These are phyloP conservation scores for Phocides pigmalion DNA, from an alignment of 1,140 invertebrate genomes.

Conservation along the genomic window DNA sequence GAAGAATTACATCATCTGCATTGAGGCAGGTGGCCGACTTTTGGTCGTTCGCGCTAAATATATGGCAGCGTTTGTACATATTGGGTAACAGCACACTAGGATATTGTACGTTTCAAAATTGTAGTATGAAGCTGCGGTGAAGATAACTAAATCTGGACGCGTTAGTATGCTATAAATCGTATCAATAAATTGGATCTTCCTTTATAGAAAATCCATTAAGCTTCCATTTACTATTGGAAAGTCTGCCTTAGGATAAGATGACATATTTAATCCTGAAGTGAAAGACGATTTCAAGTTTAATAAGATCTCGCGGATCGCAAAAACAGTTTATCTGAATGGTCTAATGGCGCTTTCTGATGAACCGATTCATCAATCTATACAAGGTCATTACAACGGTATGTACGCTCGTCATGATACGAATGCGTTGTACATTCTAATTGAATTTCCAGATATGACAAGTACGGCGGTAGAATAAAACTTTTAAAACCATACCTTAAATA, in stretches of 20 bases:
- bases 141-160: slow-evolving; percentile 12
- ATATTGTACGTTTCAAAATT: slow-evolving; percentile 5
- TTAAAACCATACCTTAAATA: not conserved
- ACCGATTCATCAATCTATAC: slow-evolving; percentile 1
- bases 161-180: slow-evolving; percentile 6
- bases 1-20: slow-evolving; percentile 2
- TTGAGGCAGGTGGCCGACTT: slow-evolving; percentile 5
- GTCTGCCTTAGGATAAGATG: not conserved
- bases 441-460: not conserved
- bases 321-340: not conserved
- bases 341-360: slow-evolving; percentile 5
- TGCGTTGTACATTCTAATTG: slow-evolving; percentile 3
- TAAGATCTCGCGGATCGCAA: slow-evolving; percentile 3
- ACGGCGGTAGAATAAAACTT: not conserved
- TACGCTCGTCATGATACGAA: too few species aligned
- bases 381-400: not conserved
- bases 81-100: slow-evolving; percentile 2
- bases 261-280: slow-evolving; percentile 22
- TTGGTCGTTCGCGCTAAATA: not conserved
- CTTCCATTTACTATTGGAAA: slow-evolving; percentile 18
- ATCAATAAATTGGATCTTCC: slow-evolving; percentile 29
- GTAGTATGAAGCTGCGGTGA: not conserved
- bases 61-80: not conserved
- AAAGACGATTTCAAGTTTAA: slow-evolving; percentile 23
- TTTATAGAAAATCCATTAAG: slow-evolving; percentile 26